phyloP scores from a whole-genome alignment of 2,797 vertebrate species.

The Coreius guichenoti region DNA sequence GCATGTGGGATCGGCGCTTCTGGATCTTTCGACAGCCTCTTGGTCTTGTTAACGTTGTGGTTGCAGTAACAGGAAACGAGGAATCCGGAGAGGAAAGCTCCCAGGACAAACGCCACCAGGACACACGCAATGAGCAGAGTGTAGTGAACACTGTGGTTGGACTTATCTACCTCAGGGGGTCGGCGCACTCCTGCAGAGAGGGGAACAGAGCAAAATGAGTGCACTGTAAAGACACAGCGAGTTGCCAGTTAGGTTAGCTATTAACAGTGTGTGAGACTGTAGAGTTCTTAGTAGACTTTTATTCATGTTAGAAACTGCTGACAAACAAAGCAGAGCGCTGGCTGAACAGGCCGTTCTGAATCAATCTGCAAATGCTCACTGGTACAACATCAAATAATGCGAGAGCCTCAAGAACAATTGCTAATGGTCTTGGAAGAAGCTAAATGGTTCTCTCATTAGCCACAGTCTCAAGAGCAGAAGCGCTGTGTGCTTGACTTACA shows the following conservation, averaged over 20 bases:
- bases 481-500: neutral
- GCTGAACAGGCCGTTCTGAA: slow-evolving; percentile 11
- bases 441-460: slow-evolving; percentile 58
- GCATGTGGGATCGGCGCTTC: slow-evolving; percentile 87
- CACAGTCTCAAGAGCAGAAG: slow-evolving; percentile 24
- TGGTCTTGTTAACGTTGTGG: slow-evolving; percentile 81
- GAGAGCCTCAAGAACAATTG: slow-evolving; percentile 24
- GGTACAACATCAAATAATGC: slow-evolving; percentile 19
- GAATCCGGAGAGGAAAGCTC: slow-evolving; percentile 89
- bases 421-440: slow-evolving; percentile 36
- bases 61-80: slow-evolving; percentile 92
- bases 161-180: slow-evolving; percentile 79
- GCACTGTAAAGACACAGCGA: slow-evolving; percentile 39
- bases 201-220: slow-evolving; percentile 42
- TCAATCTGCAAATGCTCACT: slow-evolving; percentile 6
- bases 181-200: slow-evolving; percentile 79
- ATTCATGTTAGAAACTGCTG: slow-evolving; percentile 25
- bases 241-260: slow-evolving; percentile 33
- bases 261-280: slow-evolving; percentile 1
- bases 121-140: slow-evolving; percentile 90
- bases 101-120: slow-evolving; percentile 88
- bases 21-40: slow-evolving; percentile 82
- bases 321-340: slow-evolving; percentile 38
- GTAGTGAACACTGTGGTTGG: slow-evolving; percentile 85
- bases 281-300: slow-evolving; percentile 37